Evolutionary conservation across 1,140 invertebrate species (phyloP).

Genomic region (Liolophura sinensis): DNA sequence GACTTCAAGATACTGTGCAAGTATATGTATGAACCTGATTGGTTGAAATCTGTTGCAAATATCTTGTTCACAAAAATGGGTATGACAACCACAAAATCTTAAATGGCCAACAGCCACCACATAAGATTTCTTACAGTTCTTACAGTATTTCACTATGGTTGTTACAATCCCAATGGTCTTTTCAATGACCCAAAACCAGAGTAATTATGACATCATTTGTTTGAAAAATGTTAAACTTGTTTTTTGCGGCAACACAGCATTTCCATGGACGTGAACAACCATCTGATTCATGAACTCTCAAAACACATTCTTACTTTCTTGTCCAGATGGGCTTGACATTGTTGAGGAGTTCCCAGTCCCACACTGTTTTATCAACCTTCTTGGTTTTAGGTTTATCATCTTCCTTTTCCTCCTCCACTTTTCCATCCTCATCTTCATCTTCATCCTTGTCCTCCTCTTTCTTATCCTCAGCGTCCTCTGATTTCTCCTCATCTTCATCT

Average conservation of each 20-base stretch:
- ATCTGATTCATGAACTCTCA: background rate
- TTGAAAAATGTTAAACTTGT: background rate
- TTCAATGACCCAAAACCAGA: too few species aligned
- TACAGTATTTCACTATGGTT: too few species aligned
- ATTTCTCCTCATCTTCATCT: constrained; percentile 61
- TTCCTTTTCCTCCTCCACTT: constrained; percentile 66
- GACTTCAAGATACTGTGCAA: too few species aligned
- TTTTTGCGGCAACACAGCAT: background rate
- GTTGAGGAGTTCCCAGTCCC: constrained; percentile 98
- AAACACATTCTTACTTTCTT: constrained; percentile 68
- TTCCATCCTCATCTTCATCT: constrained; percentile 61
- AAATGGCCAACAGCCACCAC: too few species aligned
- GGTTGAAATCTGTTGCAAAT: too few species aligned
- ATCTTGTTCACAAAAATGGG: too few species aligned
- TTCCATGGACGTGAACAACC: background rate
- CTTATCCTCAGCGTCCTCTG: constrained; percentile 64
- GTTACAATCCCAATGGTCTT: too few species aligned
- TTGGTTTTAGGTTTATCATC: constrained; percentile 83
- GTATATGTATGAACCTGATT: too few species aligned
- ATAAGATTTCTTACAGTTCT: too few species aligned
- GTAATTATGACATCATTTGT: too few species aligned
- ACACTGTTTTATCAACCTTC: constrained; percentile 93
- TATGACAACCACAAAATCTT: too few species aligned
- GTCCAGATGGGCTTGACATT: constrained; percentile 98
- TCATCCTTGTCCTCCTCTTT: constrained; percentile 44